These are phyloP conservation scores for Dolichotis patagonum DNA, from an alignment of 2,113 vertebrate genomes.

Conservation along the genomic window DNA sequence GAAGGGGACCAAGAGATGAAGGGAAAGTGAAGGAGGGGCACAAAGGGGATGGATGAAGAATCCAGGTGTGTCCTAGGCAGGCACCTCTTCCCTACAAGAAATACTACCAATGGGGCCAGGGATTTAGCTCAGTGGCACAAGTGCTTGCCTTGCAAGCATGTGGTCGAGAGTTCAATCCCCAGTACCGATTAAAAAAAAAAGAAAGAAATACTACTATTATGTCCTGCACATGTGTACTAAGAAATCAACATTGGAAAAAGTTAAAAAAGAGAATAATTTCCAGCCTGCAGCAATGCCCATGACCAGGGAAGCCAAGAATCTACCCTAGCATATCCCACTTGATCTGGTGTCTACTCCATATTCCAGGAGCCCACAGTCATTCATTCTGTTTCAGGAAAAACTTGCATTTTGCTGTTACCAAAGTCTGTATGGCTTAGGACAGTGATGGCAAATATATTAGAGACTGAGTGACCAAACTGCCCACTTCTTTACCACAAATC, in stretches of 20 bases:
- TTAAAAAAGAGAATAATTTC: background rate
- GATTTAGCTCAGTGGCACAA: no score
- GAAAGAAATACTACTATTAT: background rate
- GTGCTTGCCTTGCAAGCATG: no score
- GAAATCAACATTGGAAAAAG: background rate
- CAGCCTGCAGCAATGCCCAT: background rate
- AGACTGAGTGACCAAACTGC: background rate
- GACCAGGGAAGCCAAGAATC: background rate
- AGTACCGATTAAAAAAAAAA: no score
- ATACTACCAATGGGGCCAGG: no score
- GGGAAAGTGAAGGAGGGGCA: background rate
- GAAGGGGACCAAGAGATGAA: background rate
- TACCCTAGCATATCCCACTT: background rate
- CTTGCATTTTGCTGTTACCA: conserved; percentile 29
- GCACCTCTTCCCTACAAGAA: background rate
- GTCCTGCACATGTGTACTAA: background rate
- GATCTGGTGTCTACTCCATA: background rate
- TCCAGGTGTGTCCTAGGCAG: no score
- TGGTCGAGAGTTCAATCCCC: no score
- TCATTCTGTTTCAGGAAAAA: conserved; percentile 38
- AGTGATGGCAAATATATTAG: background rate
- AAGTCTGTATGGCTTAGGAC: conserved; percentile 15
- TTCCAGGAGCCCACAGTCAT: background rate
- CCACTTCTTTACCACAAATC: background rate
- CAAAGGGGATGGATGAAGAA: background rate